Evolutionary conservation across 2,888 invertebrate species (phyloP).

Genomic region (Loripinus fragilis): DNA sequence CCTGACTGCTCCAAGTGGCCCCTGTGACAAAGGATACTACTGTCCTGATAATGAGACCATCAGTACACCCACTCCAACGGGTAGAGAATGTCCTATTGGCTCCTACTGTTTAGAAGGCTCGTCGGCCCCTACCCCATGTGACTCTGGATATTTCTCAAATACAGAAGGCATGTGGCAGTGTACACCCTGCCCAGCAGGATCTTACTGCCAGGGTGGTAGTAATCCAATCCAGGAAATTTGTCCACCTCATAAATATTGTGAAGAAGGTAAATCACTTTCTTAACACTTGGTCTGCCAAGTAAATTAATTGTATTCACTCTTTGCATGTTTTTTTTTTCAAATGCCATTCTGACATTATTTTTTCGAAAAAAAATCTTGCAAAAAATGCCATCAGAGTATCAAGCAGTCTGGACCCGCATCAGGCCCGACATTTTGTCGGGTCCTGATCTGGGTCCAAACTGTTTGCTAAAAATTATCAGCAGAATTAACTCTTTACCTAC

Average conservation of each 20-base stretch:
- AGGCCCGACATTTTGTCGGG: too few species aligned
- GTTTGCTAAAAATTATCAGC: too few species aligned
- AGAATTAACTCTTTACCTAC: too few species aligned
- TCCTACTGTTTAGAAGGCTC: conserved; percentile 78
- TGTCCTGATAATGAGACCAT: conserved; percentile 79
- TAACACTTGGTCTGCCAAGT: too few species aligned
- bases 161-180: conserved; percentile 72
- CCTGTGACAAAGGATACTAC: conserved; percentile 79
- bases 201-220: conserved; percentile 76
- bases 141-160: conserved; percentile 74
- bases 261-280: too few species aligned
- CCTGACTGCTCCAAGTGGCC: conserved; percentile 73
- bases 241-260: conserved; percentile 79
- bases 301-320: too few species aligned
- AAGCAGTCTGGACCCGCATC: too few species aligned
- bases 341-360: too few species aligned
- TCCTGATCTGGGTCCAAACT: too few species aligned
- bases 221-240: conserved; percentile 73
- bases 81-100: conserved; percentile 70
- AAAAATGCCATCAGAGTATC: too few species aligned
- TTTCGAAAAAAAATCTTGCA: too few species aligned
- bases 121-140: conserved; percentile 74
- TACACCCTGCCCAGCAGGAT: conserved; percentile 79
- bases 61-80: conserved; percentile 71
- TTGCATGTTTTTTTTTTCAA: too few species aligned